Evolutionary conservation across 2,888 invertebrate species (phyloP), one percentile per base, ranked within the genome.

Genomic region (Drosophila atripex): DNA sequence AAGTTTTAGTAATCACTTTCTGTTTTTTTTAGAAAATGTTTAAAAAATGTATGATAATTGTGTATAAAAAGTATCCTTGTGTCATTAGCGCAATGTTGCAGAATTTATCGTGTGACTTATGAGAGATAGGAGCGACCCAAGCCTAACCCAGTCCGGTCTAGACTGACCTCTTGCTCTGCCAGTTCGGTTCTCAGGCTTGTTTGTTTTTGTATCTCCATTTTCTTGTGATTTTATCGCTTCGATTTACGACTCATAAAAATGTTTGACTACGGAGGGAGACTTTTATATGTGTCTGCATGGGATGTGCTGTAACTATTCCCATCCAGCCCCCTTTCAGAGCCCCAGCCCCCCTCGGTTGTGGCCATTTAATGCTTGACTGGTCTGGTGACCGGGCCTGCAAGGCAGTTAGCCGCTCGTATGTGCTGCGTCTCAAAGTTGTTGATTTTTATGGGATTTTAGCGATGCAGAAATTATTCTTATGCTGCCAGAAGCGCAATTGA

Each of bases 181-280:
- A 21, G 28, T 47, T 21, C 21, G 21, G 9, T 43, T 43, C 43
- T 43, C 55, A 9, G 56, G 49, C 55, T 56, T 52, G 39, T 49
- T 60, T 46, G 61, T 41, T 71, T 74, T 85, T 78, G 86, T 83
- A 84, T 79, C 55, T 68, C 69, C 69, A 54, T 69, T 64, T 55
- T 53, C 69, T 64, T 82, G 73, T 75, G 85, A 85, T 85, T 85
- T 85, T 85, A 85, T 85, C 85, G 86, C 79, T 88, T 88, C 89
- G 89, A 85, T 85, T 88, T 85, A 88, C 88, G 89, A 87, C 86
- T 85, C 88, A 88, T 84, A 87, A 84, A 84, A 84, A 80, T 85
- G 72, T 87, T 86, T 75, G 82, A 71, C 21, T 35, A 50, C 63
- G 18, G 43, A 43, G 64, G 43, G 55, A 21, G 71, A 88, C 84